Percentiles rank a stretch among this genome's conserved stretches.
phyloP scores from a whole-genome alignment of 64 coral and sea anemone genomes.

The Pocillopora verrucosa region DNA sequence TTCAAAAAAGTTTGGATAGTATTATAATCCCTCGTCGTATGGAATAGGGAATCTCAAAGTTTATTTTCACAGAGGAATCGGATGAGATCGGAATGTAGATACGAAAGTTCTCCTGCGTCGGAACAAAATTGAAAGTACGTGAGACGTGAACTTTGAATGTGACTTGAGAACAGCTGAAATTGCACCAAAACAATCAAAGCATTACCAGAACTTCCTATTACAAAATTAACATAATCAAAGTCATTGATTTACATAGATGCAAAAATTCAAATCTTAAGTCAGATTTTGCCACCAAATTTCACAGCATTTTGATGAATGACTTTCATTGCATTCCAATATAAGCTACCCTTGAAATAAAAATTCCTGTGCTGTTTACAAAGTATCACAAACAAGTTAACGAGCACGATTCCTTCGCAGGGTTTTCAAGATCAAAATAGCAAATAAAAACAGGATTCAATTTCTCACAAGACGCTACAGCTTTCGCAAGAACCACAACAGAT shows the following conservation, averaged over 20 bases:
- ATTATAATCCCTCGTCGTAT: background rate
- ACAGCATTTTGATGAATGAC: background rate
- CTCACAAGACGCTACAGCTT: background rate
- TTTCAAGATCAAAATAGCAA: slow-evolving; percentile 23
- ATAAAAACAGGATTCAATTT: slow-evolving; percentile 5
- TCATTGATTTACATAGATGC: background rate
- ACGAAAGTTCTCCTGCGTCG: background rate
- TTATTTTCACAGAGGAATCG: slow-evolving; percentile 23
- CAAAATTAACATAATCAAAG: background rate
- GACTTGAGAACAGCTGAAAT: background rate
- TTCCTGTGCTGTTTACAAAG: slow-evolving; percentile 9
- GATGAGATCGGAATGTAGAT: slow-evolving; percentile 37
- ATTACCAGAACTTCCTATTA: background rate
- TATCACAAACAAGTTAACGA: background rate
- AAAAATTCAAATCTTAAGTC: no score
- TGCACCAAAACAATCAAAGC: background rate
- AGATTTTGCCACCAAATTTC: background rate
- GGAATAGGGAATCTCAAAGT: slow-evolving; percentile 6
- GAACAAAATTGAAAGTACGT: background rate
- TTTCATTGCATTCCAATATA: background rate
- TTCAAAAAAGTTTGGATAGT: background rate
- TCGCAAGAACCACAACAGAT: slow-evolving; percentile 31
- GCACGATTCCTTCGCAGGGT: background rate
- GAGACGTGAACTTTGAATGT: background rate
- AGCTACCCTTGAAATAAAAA: slow-evolving; percentile 25